Evolutionary conservation across 2,888 invertebrate genomes (phyloP), one percentile per base, ranked within the genome.

Genomic region (Orgyia antiqua): DNA sequence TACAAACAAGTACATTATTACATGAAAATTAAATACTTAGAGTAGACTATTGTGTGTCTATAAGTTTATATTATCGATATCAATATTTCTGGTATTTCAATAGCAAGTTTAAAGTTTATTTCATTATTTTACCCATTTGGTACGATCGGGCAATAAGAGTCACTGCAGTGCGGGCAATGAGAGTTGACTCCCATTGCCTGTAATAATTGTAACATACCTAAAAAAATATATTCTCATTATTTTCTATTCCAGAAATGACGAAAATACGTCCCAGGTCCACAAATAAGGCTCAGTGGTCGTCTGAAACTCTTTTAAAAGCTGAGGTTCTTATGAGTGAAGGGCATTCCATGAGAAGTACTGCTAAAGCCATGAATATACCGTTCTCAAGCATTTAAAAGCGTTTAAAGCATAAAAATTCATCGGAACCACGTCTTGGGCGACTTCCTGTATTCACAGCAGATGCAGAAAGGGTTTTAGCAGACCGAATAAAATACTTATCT

Each of bases 391-490:
- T 47, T 23, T 42, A 42, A 32, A 47, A 43, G 31, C 33, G 47
- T 29, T 39, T 39, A 31, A 47, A 47, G 29, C 37, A 51, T 13
- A 39, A 46, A 8, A 34, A 42, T 35, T 28, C 11, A 31, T 45
- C 33, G 23, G 45, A 42, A 37, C 48, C 52, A 45, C 50, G 46
- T 40, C 40, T 44, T 21, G 45, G 47, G 33, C 33, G 43, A 33
- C 42, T 39, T 29, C 39, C 39, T 45, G 38, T 45, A 28, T 46
- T 46, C 29, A 48, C 35, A 35, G 27, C 37, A 33, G 51, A 48
- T 27, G 34, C 15, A 41, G 46, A 48, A 48, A 39, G 30, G 33
- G 25, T 36, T 31, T 42, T 48, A 27, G 11, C 44, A 31, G 39
- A 43, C 32, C 29, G 27, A 11, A 39, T 45, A 30, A 44, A 51